Percentiles rank a stretch among this genome's conserved stretches.
These are phyloP conservation scores for Amyelois transitella DNA, from an alignment of 1,140 invertebrate genomes.

Conservation along the genomic window DNA sequence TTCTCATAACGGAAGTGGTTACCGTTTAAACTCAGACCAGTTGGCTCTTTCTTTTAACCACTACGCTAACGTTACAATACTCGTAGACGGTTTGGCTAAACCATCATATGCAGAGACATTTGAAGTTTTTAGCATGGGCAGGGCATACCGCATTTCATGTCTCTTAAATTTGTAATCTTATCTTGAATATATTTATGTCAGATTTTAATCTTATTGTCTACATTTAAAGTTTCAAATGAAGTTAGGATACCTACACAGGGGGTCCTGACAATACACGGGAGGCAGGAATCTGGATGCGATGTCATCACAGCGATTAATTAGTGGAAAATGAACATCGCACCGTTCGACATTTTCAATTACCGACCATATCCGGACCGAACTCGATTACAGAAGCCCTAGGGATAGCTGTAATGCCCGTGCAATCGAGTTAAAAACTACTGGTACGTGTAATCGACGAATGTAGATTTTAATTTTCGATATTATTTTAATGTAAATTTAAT, in stretches of 20 bases:
- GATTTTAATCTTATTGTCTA: too few species aligned
- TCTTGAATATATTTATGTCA: too few species aligned
- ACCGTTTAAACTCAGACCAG: neutral
- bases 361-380: constrained; percentile 49
- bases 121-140: too few species aligned
- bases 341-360: constrained; percentile 69
- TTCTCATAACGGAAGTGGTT: constrained; percentile 6
- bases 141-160: too few species aligned
- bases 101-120: neutral
- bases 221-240: too few species aligned
- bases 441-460: neutral
- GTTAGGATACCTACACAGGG: neutral
- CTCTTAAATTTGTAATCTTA: too few species aligned
- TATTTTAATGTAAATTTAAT: too few species aligned
- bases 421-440: constrained; percentile 55
- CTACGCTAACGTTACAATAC: neutral
- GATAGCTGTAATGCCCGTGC: constrained; percentile 41
- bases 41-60: neutral
- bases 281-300: constrained; percentile 36
- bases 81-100: constrained; percentile 7
- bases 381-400: constrained; percentile 56
- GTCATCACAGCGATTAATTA: constrained; percentile 71
- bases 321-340: constrained; percentile 69
- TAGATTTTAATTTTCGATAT: neutral
- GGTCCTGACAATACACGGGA: constrained; percentile 15